A percentile compares a stretch with the other conserved stretches of the same genome.
Conservation (phyloP, 2,797 vertebrate species). For the Dicrostonyx torquatus region DNA sequence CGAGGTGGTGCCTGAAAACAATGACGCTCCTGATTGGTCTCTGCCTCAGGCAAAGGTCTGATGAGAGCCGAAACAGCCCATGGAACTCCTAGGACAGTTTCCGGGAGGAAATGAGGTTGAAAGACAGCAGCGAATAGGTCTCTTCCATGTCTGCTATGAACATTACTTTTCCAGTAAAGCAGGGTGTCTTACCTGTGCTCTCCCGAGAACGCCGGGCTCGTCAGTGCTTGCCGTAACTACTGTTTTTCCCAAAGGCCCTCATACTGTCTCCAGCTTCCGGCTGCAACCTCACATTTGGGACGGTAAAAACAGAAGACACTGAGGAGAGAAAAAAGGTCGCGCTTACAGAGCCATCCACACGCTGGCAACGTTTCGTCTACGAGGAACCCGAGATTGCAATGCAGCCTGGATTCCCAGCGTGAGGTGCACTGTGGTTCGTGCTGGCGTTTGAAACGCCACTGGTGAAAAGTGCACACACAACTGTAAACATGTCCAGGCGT, state of each 20-base stretch:
- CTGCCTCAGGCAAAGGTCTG: neutral
- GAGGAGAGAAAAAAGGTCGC: conserved; percentile 78
- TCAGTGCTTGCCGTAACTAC: conserved; percentile 95
- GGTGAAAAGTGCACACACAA: neutral
- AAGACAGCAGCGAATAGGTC: neutral
- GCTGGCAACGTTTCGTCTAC: neutral
- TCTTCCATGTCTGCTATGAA: neutral
- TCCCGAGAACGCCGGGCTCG: conserved; percentile 72
- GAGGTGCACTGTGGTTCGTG: neutral
- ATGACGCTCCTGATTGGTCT: neutral
- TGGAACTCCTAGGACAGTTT: neutral
- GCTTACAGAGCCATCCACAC: neutral
- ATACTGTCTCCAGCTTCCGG: conserved; percentile 93
- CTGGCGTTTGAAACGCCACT: neutral
- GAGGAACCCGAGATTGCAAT: neutral
- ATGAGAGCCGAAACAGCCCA: neutral
- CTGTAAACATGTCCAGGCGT: neutral
- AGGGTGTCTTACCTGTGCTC: conserved; percentile 84
- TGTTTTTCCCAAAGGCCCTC: conserved; percentile 94
- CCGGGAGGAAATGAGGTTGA: neutral
- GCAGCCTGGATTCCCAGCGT: neutral
- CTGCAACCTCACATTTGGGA: conserved; percentile 95
- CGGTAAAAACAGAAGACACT: conserved; percentile 98
- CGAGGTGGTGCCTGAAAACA: neutral
- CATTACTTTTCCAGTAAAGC: conserved; percentile 27